Evolutionary conservation across 1,140 invertebrate species (phyloP), one percentile per base, ranked within the genome.

Genomic region (Sycophaga agraensis): DNA sequence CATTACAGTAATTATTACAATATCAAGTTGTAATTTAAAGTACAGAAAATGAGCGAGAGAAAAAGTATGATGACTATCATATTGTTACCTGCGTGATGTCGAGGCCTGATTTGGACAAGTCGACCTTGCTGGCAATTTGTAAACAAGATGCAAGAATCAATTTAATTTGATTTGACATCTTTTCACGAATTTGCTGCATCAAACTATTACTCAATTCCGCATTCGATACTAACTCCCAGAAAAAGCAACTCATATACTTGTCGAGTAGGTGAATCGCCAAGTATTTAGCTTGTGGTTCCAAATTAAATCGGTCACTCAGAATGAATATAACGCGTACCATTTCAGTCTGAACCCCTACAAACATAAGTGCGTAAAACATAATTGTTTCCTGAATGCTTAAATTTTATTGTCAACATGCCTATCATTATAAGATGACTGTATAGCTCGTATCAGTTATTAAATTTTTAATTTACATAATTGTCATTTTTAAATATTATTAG

Each of bases 211-310:
- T 34, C 19, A 24, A 31, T 37, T 49, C 65, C 66, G 70, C 8
- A 24, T 19, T 40, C n/a, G 64, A 56, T 9, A 71, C 67, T 6
- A 71, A 11, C 57, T 78, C 63, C 66, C 65, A 71, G 48, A 74
- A 78, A 11, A 68, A 40, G 21, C 65, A 71, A 24, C 61, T 70
- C 56, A 76, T 69, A 45, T 73, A 75, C 54, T 65, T 71, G 22
- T 80, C 77, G 14, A 73, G 77, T 12, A 79, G 64, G 39, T 76
- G 70, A 5, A 80, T 58, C 2, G 78, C 67, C 24, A 77, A 39
- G 43, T 78, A 77, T 49, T 68, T 78, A 6, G 71, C 68, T 14
- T 72, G 58, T 5, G 68, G 50, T 1, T 57, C 54, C 12, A 78
- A 22, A 14, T 64, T 46, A 11, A 77, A 68, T n/a, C 68, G 24